Conservation (phyloP, 2,113 vertebrate species). For the Sorex fumeus region DNA sequence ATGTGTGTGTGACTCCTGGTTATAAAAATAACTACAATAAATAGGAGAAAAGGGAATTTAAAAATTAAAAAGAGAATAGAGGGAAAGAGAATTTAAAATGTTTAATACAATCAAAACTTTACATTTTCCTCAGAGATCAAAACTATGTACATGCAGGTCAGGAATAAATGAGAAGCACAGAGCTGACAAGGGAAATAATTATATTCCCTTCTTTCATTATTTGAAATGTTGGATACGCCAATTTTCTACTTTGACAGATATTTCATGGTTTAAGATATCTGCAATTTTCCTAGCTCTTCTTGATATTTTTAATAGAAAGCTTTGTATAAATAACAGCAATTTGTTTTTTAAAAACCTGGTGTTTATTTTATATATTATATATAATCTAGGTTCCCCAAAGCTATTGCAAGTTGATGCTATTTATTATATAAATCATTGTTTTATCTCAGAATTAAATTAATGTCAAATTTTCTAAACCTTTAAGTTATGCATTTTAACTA, state of each 20-base stretch:
- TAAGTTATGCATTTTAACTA: neutral
- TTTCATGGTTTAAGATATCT: neutral
- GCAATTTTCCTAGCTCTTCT: neutral
- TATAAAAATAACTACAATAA: too few relatives aligned
- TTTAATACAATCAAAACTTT: too few relatives aligned
- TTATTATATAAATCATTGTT: neutral
- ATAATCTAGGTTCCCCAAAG: neutral
- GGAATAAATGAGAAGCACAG: neutral
- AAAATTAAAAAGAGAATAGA: too few relatives aligned
- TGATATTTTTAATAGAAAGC: neutral
- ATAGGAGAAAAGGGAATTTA: too few relatives aligned
- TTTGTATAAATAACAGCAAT: neutral
- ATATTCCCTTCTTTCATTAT: neutral
- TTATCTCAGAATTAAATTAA: slow-evolving; percentile 7
- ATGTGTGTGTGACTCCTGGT: too few relatives aligned
- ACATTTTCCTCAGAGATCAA: neutral
- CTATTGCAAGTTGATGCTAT: neutral
- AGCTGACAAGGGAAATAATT: neutral
- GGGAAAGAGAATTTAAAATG: too few relatives aligned
- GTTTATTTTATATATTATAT: neutral
- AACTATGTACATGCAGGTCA: neutral
- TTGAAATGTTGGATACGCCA: neutral
- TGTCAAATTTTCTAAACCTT: neutral
- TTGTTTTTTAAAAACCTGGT: neutral
- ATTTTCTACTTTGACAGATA: neutral